Evolutionary conservation across 1,140 invertebrate species (phyloP), one percentile per base, ranked within the genome.

Genomic region (Anastrepha obliqua): DNA sequence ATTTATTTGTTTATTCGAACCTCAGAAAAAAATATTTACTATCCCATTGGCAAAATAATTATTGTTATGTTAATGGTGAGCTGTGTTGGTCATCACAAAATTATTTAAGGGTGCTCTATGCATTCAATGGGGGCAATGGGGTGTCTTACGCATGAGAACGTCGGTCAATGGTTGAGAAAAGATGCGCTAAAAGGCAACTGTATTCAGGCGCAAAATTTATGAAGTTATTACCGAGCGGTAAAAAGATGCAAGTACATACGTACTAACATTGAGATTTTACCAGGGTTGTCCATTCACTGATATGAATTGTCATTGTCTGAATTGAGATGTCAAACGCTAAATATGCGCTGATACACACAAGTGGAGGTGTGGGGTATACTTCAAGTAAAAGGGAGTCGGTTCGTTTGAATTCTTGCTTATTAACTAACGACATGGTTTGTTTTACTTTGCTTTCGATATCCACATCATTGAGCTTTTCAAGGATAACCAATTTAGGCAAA

Each of bases 41-140:
- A 47, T 74, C 67, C 42, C 67, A 74, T 74, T 74, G 67, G 67
- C 67, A 47, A 74, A 74, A 74, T 74, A 74, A 74, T 74, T 74
- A 74, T 74, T 74, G 67, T 74, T 74, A 74, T 74, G 67, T 74
- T 74, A 74, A 74, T 74, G 42, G 67, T 20, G 15, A 47, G 67
- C 15, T 7, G 39, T 44, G 39, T 47, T 44, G 67, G 67, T 74
- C 67, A 74, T 47, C 42, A 15, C 15, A 15, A 5, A 2, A 74
- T 74, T 74, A 44, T 47, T 15, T 74, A 74, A 29, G 39, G 67
- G 39, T 47, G 29, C 29, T 13, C 65, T 42, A 9, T 70, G 65
- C 3, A 29, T 70, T 70, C 7, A 55, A 2, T 39, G 5, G 39
- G 65, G 13, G 67, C 42, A 74, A 4, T 74, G 67, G 67, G 67